Evolutionary conservation across 2,888 invertebrate genomes (phyloP), one percentile per base, ranked within the genome.

Genomic region (Ethmia dodecea): DNA sequence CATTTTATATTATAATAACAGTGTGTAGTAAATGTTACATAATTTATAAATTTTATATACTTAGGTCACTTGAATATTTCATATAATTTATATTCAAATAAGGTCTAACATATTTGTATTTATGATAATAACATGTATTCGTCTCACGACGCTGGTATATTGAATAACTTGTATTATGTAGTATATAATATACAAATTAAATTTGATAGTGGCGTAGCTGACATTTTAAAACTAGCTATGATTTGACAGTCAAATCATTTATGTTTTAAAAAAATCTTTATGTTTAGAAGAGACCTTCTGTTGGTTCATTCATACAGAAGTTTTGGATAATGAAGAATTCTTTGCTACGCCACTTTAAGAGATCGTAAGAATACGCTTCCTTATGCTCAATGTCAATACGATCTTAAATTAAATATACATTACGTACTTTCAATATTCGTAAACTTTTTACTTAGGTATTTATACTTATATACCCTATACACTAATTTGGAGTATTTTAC

Each of bases 321-420:
- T n/a, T n/a, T n/a, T n/a, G n/a, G n/a, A n/a, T n/a, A n/a, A n/a
- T n/a, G n/a, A n/a, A n/a, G n/a, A n/a, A n/a, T n/a, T n/a, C n/a
- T n/a, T n/a, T n/a, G n/a, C n/a, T n/a, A n/a, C n/a, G n/a, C n/a
- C n/a, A n/a, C n/a, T n/a, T n/a, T n/a, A n/a, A n/a, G n/a, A n/a
- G n/a, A 50, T 49, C 42, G 46, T 58, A 55, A 55, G 37, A 60
- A 63, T 78, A 81, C 75, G 83, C 84, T 83, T 86, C 64, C 68
- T 69, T 62, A 74, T 83, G 84, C 84, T 86, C 84, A 86, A 86
- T 74, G 75, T 78, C 69, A 65, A 70, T 65, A 69, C 80, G 81
- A 81, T 81, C 81, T 80, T 81, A 79, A 65, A 9, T 28, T 16
- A 16, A 31, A 28, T 44, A 49, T 52, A 50, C 47, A 49, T 48